These are phyloP conservation scores for Drosophila jambulina DNA, from an alignment of 1,140 invertebrate species.

Conservation along the genomic window DNA sequence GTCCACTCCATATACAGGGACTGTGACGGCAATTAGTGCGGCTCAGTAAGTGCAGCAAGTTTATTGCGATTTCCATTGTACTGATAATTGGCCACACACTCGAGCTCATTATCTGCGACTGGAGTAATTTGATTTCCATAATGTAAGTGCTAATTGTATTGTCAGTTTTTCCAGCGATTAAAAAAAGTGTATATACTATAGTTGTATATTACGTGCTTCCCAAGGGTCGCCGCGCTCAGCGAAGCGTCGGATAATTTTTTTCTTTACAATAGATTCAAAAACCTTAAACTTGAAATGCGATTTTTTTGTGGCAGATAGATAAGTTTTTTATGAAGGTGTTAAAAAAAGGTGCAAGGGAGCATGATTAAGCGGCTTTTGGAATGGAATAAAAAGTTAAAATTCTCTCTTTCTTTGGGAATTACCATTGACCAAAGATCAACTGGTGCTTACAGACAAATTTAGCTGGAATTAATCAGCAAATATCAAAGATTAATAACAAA, in stretches of 20 bases:
- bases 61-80: constrained; percentile 30
- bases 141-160: constrained; percentile 50
- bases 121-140: constrained; percentile 34
- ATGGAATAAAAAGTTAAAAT: not conserved
- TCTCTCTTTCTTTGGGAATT: not conserved
- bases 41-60: constrained; percentile 17
- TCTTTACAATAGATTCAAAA: constrained; percentile 18
- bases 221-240: constrained; percentile 32
- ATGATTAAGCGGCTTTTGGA: constrained; percentile 5
- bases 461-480: not conserved
- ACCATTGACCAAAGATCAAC: not conserved
- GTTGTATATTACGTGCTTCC: not conserved
- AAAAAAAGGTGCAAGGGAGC: constrained; percentile 6
- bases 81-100: constrained; percentile 34
- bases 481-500: not conserved
- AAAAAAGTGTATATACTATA: not conserved
- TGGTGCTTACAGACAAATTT: not conserved
- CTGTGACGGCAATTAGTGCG: constrained; percentile 16
- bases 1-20: constrained; percentile 26
- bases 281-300: constrained; percentile 29
- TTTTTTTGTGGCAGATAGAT: not conserved
- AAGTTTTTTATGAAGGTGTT: constrained; percentile 19
- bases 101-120: constrained; percentile 31
- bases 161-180: constrained; percentile 34
- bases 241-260: constrained; percentile 31